Evolutionary conservation across 2,888 invertebrate species (phyloP), one percentile per base, ranked within the genome.

Genomic region (Steinernema carpocapsae): DNA sequence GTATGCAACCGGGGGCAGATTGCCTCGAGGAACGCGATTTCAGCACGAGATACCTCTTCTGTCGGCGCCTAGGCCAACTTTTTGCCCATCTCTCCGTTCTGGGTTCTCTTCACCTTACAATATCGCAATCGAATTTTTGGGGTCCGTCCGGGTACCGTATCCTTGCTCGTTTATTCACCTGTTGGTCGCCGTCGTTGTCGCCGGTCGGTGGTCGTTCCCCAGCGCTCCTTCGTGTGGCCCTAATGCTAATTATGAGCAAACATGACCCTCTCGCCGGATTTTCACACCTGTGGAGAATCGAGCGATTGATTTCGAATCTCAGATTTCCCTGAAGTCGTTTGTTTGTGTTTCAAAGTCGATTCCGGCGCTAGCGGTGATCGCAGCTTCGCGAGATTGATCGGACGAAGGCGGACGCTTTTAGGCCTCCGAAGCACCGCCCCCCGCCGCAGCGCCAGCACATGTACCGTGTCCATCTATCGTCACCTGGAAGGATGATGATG

Each of bases 401-500:
- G 17, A 24, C 56, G 64, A 64, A 64, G 64, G 64, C 64, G 64
- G 64, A 32, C 64, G 64, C 64, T 64, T 64, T 64, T 56, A 19
- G 56, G 56, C 17, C 26, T 29, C 32, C 29, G 17, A 12, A 7
- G 14, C 64, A 12, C 17, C 64, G 32, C 64, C 64, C 64, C 32
- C 7, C 48, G 48, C 48, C 64, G 56, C 56, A 12, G 17, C 32
- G 26, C 10, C 64, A 26, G 32, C 64, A 64, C 64, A 64, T 64
- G 64, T 64, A 64, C 64, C 64, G 64, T 64, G 64, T 64, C 64
- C 64, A 64, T 64, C 64, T 64, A 64, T 64, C 64, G 64, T 64
- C 64, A 64, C 64, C 64, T 64, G 64, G 64, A 64, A 64, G 64
- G 64, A 3, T 37, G 37, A 37, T 37, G 37, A 64, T 26, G 64